Evolutionary conservation across 2,797 vertebrate species (phyloP), one percentile per base, ranked within the genome.

Genomic region (Characodon lateralis): DNA sequence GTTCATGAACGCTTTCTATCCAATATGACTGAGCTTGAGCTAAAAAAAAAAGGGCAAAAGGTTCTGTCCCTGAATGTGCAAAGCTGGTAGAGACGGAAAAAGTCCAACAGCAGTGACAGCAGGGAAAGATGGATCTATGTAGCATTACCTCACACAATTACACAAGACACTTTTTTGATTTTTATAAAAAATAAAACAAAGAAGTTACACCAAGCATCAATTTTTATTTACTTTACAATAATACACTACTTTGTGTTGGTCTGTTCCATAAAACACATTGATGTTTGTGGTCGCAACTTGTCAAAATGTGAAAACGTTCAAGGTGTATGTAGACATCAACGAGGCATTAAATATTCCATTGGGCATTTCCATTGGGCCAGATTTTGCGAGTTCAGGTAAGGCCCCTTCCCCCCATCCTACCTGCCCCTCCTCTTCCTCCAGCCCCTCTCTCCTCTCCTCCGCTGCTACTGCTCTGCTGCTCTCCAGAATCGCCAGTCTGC

Each of bases 401-500:
- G n/a, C 66, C 39, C 0, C 28, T n/a, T 18, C 51, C 20, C 6
- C 77, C 58, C 68, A 71, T 76, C 81, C 63, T 91, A 92, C 89
- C 91, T 88, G 84, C 35, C 16, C 75, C 89, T 87, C 90, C 83
- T 89, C 94, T 91, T 50, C 86, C 90, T 68, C 58, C 86, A 59
- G 84, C 22, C 13, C 77, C 87, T 87, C 89, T 83, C 70, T 91
- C 89, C 28, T 91, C 91, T 76, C 76, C 87, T 72, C 95, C 91
- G 78, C 91, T 88, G 2, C 94, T 95, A 86, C 85, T 87, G 50
- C 92, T 82, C 31, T 95, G 91, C 88, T 94, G 94, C 20, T 95
- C 92, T 86, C 93, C 96, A 70, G 91, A 80, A 86, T 95, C 95
- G 80, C 90, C 92, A 82, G 90, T 94, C 82, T 93, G 95, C 1